Conservation (phyloP, 2,113 vertebrate genomes). For the Scopus umbretta region DNA sequence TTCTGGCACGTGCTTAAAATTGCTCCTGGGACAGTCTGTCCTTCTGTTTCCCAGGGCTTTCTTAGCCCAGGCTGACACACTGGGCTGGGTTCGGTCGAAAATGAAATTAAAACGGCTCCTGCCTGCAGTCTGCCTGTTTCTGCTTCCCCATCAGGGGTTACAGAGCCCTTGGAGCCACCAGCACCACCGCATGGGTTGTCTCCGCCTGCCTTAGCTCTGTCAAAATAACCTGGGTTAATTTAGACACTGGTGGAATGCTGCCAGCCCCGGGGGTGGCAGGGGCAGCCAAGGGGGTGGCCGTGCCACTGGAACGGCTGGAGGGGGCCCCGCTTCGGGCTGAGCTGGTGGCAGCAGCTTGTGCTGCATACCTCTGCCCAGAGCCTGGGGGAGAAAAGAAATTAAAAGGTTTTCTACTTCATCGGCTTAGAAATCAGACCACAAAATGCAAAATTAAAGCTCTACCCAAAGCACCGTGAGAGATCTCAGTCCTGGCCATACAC, state of each 20-base stretch:
- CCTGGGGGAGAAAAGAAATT: neutral
- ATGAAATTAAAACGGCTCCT: neutral
- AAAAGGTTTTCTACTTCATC: neutral
- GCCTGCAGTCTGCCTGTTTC: neutral
- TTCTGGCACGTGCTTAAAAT: neutral
- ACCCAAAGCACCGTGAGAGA: neutral
- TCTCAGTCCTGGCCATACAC: fast-evolving
- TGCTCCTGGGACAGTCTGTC: neutral
- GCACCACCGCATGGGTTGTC: neutral
- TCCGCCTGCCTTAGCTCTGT: neutral
- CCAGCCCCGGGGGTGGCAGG: neutral
- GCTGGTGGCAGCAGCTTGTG: neutral
- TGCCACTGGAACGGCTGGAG: too few species aligned
- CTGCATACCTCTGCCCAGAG: neutral
- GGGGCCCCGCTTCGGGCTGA: fast-evolving
- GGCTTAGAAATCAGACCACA: neutral
- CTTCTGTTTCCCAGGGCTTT: neutral
- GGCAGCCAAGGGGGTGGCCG: neutral
- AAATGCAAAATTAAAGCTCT: neutral
- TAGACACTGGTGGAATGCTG: neutral
- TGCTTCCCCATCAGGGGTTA: neutral
- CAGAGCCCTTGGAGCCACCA: fast-evolving
- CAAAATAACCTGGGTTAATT: neutral
- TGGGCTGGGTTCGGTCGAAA: neutral
- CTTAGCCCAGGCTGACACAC: neutral